These are phyloP conservation scores for Megaceryle maxima DNA, from an alignment of 2,113 vertebrate genomes.

Conservation along the genomic window DNA sequence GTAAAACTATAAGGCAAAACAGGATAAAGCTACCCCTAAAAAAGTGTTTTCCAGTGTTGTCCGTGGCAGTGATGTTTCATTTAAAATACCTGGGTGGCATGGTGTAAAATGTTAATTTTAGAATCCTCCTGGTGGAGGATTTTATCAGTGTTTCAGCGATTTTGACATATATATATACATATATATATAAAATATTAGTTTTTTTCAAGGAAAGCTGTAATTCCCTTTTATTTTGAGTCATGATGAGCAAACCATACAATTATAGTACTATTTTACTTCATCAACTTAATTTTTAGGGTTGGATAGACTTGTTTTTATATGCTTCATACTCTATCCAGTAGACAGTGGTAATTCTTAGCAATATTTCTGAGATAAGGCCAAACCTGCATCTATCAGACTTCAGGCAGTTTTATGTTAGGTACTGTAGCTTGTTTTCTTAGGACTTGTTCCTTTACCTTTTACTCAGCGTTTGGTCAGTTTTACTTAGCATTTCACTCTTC, in stretches of 20 bases:
- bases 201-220: neutral
- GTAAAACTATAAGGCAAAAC: neutral
- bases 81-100: neutral
- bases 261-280: neutral
- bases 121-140: neutral
- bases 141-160: neutral
- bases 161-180: no score
- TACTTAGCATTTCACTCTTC: neutral
- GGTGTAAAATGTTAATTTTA: neutral
- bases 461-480: neutral
- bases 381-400: neutral
- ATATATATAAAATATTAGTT: neutral
- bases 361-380: neutral
- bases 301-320: neutral
- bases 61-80: neutral
- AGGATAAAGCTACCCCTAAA: accelerated
- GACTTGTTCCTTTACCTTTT: neutral
- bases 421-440: neutral
- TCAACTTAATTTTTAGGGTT: neutral
- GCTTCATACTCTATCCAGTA: neutral
- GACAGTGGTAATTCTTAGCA: neutral
- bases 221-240: neutral
- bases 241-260: neutral
- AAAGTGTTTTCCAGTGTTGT: neutral
- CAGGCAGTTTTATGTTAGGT: neutral